phyloP scores from a whole-genome alignment of 2,113 vertebrate genomes.

The Gymnobelideus leadbeateri region DNA sequence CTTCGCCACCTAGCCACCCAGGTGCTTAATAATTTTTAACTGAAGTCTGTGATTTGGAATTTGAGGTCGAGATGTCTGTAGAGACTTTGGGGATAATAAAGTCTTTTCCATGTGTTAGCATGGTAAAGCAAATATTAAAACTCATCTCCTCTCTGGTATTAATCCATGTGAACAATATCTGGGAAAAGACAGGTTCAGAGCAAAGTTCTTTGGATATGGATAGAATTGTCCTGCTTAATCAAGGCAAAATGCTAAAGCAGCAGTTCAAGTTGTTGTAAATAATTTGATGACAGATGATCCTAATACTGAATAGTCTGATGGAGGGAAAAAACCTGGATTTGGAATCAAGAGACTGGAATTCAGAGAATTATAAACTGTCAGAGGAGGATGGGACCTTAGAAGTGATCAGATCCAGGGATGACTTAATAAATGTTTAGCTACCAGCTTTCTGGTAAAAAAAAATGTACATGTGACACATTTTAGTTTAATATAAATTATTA shows the following conservation, averaged over 20 bases:
- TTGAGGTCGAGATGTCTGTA: neutral
- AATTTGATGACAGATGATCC: neutral
- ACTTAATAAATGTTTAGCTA: neutral
- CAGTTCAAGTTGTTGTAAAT: neutral
- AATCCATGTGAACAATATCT: neutral
- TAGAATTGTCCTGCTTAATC: neutral
- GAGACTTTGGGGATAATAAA: neutral
- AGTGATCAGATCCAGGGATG: neutral
- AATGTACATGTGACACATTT: neutral
- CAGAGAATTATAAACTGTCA: neutral
- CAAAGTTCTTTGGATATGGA: neutral
- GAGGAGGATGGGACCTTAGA: neutral
- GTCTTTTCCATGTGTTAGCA: neutral
- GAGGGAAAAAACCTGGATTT: neutral
- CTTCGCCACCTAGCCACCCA: no score
- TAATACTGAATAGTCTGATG: neutral
- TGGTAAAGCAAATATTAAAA: neutral
- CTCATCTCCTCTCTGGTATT: neutral
- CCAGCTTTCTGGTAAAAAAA: neutral
- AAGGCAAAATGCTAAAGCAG: neutral
- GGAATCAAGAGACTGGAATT: neutral
- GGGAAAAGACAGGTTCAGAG: neutral
- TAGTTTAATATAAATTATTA: neutral
- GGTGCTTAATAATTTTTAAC: neutral
- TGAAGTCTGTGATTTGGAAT: neutral